Conservation (phyloP, 2,888 invertebrate genomes). For the Epistrophe grossulariae region DNA sequence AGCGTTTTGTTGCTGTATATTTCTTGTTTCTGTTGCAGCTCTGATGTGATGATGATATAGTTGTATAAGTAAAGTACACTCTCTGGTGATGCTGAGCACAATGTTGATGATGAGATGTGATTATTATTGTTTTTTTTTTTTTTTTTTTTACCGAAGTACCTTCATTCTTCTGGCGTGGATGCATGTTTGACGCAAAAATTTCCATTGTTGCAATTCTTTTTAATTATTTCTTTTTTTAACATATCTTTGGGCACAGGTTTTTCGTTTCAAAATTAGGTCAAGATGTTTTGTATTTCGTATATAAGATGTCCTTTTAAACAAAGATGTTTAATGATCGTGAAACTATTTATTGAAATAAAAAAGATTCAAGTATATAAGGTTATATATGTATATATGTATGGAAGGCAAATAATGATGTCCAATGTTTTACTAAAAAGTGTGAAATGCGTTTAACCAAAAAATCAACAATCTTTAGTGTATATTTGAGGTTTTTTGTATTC, state of each 20-base stretch:
- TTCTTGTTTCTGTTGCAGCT: slow-evolving; percentile 3
- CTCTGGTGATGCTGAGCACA: slow-evolving; percentile 5
- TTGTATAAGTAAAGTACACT: not conserved
- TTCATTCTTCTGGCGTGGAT: slow-evolving; percentile 57
- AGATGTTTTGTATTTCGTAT: slow-evolving; percentile 28
- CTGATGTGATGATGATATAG: slow-evolving; percentile 4
- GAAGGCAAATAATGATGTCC: no score
- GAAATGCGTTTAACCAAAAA: no score
- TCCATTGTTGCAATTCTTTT: slow-evolving; percentile 46
- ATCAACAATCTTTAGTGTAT: no score
- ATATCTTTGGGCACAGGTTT: slow-evolving; percentile 37
- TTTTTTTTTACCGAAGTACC: slow-evolving; percentile 54
- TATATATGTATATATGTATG: no score
- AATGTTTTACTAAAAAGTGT: no score
- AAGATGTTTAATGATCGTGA: not conserved
- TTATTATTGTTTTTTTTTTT: slow-evolving; percentile 69
- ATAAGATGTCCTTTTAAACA: not conserved
- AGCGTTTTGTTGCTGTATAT: slow-evolving; percentile 49
- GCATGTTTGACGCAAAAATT: slow-evolving; percentile 59
- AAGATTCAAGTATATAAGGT: no score
- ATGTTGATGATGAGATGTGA: slow-evolving; percentile 67
- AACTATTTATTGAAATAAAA: not conserved
- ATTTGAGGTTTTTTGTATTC: no score
- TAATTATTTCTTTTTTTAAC: slow-evolving; percentile 14
- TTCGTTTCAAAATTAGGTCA: slow-evolving; percentile 58